These are phyloP conservation scores for Novumbra hubbsi DNA, from an alignment of 2,797 vertebrate species.

Conservation along the genomic window DNA sequence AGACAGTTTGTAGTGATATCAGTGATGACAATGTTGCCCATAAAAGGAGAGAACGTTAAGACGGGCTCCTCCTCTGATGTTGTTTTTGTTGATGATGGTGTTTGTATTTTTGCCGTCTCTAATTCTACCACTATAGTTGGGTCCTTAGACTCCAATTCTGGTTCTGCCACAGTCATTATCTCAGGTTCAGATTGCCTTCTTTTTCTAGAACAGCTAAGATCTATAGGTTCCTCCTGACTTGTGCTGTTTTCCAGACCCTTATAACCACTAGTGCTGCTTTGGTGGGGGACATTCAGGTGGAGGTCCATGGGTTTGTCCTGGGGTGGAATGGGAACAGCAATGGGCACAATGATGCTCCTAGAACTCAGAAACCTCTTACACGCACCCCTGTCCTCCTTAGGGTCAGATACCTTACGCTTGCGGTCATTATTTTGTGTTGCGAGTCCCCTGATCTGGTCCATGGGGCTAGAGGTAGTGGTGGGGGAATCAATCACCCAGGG, in stretches of 20 bases:
- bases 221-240: slow-evolving; percentile 93
- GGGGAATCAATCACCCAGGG: slow-evolving; percentile 71
- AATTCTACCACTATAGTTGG: slow-evolving; percentile 23
- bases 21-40: slow-evolving; percentile 98
- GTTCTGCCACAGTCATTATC: slow-evolving; percentile 26
- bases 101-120: neutral
- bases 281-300: slow-evolving; percentile 56
- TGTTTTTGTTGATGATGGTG: neutral
- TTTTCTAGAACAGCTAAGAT: slow-evolving; percentile 91
- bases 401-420: slow-evolving; percentile 89
- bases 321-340: slow-evolving; percentile 66
- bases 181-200: slow-evolving; percentile 55
- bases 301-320: slow-evolving; percentile 81
- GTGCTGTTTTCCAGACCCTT: slow-evolving; percentile 72
- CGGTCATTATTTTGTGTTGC: slow-evolving; percentile 67
- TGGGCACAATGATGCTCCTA: slow-evolving; percentile 84
- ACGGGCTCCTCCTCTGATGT: slow-evolving; percentile 70
- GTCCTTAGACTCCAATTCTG: slow-evolving; percentile 35
- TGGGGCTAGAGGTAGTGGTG: slow-evolving; percentile 46
- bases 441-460: slow-evolving; percentile 66
- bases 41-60: slow-evolving; percentile 85
- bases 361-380: slow-evolving; percentile 81
- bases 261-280: slow-evolving; percentile 35
- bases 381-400: slow-evolving; percentile 70
- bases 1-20: slow-evolving; percentile 98